These are phyloP conservation scores for Triops longicaudatus DNA, from an alignment of 1,140 invertebrate genomes.

Conservation along the genomic window DNA sequence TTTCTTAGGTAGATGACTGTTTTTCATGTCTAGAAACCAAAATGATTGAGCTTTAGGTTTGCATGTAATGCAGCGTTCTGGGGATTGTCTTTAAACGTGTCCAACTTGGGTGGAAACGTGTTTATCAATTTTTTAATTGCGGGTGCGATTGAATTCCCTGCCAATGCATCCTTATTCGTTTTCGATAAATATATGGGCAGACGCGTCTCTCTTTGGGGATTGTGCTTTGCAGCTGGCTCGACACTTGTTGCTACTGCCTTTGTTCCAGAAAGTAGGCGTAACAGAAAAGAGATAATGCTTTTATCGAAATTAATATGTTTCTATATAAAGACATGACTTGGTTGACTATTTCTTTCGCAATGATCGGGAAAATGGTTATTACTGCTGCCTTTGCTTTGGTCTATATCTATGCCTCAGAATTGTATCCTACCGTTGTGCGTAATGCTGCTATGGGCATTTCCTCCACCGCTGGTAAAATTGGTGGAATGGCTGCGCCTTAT, in stretches of 20 bases:
- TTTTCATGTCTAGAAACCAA: not conserved
- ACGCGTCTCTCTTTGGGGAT: not conserved
- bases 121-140: constrained; percentile 17
- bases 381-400: constrained; percentile 39
- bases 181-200: constrained; percentile 27
- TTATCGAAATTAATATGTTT: not conserved
- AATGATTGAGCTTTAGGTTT: constrained; percentile 17
- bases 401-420: constrained; percentile 34
- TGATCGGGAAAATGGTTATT: constrained; percentile 41
- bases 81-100: constrained; percentile 26
- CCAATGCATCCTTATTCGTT: constrained; percentile 22
- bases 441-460: constrained; percentile 22
- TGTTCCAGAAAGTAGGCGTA: constrained; percentile 22
- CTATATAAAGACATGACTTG: not conserved
- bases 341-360: constrained; percentile 32
- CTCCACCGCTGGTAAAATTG: constrained; percentile 19
- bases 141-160: constrained; percentile 24
- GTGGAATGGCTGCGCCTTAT: constrained; percentile 27
- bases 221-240: constrained; percentile 10
- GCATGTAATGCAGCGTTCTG: constrained; percentile 25
- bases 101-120: constrained; percentile 24
- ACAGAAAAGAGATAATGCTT: not conserved
- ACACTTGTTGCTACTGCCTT: constrained; percentile 20
- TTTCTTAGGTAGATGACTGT: not conserved
- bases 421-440: constrained; percentile 28